Conservation (phyloP, 2,797 vertebrate genomes). For the Diplodus puntazzo region DNA sequence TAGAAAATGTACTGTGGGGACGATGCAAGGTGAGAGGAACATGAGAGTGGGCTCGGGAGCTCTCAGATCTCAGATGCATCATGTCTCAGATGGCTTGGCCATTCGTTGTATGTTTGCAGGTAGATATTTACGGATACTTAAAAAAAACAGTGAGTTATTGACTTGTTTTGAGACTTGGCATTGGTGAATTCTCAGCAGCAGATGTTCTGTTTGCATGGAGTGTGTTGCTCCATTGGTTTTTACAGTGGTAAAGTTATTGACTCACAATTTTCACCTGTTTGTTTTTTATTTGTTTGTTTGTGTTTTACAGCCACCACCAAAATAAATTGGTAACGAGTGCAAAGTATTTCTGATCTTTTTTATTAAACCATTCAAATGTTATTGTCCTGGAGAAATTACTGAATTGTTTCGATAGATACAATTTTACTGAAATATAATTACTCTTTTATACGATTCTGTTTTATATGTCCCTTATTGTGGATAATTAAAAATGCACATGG, state of each 20-base stretch:
- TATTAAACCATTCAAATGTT: background rate
- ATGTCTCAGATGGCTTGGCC: background rate
- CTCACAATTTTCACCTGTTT: background rate
- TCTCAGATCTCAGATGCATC: slow-evolving; percentile 15
- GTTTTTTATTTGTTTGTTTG: background rate
- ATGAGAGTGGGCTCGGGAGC: background rate
- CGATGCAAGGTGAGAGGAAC: slow-evolving; percentile 23
- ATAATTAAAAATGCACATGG: no score
- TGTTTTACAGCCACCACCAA: background rate
- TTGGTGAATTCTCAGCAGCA: background rate
- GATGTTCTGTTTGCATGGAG: background rate
- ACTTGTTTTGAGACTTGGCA: background rate
- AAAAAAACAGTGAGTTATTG: background rate
- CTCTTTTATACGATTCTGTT: no score
- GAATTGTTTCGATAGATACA: background rate
- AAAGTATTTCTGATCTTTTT: background rate
- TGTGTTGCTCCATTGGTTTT: background rate
- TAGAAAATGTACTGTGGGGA: background rate
- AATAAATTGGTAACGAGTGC: background rate
- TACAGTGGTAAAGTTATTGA: background rate
- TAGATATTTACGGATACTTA: background rate
- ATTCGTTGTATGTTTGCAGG: background rate
- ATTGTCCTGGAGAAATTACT: background rate
- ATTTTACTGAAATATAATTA: background rate
- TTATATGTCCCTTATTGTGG: no score